These are phyloP conservation scores for Pelagia noctiluca DNA, from an alignment of 30 jellyfish, hydroid and myxozoan genomes.

Conservation along the genomic window DNA sequence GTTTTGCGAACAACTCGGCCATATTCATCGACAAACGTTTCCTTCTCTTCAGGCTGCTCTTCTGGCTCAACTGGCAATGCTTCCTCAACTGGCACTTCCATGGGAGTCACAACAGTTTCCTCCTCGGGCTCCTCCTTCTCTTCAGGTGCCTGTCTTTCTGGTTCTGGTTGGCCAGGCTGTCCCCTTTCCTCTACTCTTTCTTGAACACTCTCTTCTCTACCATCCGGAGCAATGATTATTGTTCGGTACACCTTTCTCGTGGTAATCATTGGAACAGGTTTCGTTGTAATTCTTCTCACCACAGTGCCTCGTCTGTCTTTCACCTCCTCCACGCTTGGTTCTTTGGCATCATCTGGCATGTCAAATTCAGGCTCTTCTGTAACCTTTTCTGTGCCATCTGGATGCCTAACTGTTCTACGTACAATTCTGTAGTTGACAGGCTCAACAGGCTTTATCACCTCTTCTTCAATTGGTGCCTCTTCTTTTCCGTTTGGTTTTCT, in stretches of 20 bases:
- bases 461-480: slow-evolving; percentile 4
- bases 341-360: slow-evolving; percentile 20
- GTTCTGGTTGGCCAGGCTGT: slow-evolving; percentile 12
- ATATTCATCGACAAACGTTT: slow-evolving; percentile 13
- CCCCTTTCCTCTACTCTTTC: slow-evolving; percentile 9
- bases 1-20: slow-evolving; percentile 19
- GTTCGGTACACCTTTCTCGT: slow-evolving; percentile 29
- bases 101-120: slow-evolving; percentile 48
- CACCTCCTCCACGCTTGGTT: slow-evolving; percentile 10
- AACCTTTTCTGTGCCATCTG: slow-evolving; percentile 5
- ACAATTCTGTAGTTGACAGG: slow-evolving; percentile 16
- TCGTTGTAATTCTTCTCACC: slow-evolving; percentile 7
- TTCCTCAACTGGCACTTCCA: slow-evolving; percentile 42
- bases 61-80: slow-evolving; percentile 41
- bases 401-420: slow-evolving; percentile 1
- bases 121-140: slow-evolving; percentile 33
- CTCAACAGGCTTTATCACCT: slow-evolving; percentile 12
- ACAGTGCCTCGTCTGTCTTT: slow-evolving; percentile 8
- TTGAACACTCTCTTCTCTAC: slow-evolving; percentile 25
- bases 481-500: not conserved
- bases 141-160: slow-evolving; percentile 6
- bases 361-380: slow-evolving; percentile 11
- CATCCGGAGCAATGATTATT: slow-evolving; percentile 25
- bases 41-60: slow-evolving; percentile 62
- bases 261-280: slow-evolving; percentile 9